Percentiles rank a stretch among this genome's conserved stretches.
These are phyloP conservation scores for Sericinus montela DNA, from an alignment of 2,888 invertebrate genomes.

Conservation along the genomic window DNA sequence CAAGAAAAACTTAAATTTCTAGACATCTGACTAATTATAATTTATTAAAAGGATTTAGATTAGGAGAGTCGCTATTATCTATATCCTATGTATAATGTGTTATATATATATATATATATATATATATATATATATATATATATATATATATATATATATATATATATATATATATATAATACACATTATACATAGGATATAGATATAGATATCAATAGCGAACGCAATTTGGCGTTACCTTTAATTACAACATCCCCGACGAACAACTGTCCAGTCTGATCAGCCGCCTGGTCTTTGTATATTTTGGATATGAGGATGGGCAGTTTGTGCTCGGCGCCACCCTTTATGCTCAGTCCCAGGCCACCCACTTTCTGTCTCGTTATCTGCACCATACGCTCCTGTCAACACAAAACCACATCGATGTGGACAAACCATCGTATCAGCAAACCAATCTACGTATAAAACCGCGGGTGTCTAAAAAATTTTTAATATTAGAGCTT, in stretches of 20 bases:
- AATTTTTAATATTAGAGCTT: too few relatives aligned
- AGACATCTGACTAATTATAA: too few relatives aligned
- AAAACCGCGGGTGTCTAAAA: too few relatives aligned
- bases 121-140: background rate
- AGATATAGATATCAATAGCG: background rate
- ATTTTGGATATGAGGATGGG: conserved; percentile 98
- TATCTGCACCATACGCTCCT: conserved; percentile 95
- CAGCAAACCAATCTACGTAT: too few relatives aligned
- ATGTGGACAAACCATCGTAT: background rate
- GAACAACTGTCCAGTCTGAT: conserved; percentile 94
- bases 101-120: background rate
- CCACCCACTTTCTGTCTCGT: conserved; percentile 92
- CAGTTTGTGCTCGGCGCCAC: conserved; percentile 96
- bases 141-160: too few relatives aligned
- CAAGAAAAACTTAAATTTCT: too few relatives aligned
- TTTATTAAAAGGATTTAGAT: too few relatives aligned
- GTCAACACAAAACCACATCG: conserved; percentile 13
- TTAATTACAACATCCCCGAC: conserved; percentile 98
- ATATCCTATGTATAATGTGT: too few relatives aligned
- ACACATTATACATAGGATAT: too few relatives aligned
- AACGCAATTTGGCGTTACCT: conserved; percentile 67
- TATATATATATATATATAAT: too few relatives aligned
- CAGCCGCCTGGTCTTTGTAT: conserved; percentile 96
- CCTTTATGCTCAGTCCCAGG: conserved; percentile 94
- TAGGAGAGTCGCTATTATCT: too few relatives aligned